Base-by-base conservation (phyloP, 2,113 vertebrate genomes). In the Microtus richardsoni region DNA sequence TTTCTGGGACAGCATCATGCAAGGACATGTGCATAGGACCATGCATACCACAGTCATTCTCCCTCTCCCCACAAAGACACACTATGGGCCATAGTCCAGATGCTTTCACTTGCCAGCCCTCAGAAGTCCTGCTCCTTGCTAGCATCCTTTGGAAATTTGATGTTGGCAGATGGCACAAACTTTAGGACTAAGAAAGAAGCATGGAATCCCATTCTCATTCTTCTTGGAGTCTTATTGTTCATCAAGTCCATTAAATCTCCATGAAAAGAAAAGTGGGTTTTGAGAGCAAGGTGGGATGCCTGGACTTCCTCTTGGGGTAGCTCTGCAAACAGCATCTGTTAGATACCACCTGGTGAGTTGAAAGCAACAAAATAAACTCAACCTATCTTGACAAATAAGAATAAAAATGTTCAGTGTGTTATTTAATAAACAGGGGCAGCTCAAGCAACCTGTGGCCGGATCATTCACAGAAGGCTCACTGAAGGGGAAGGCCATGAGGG, bases 321-420 rank as follows among this genome's bases (percentile, higher is more conserved):
- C 36, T 86, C 49, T 19, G 0, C 16, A n/a, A 10, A 3, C 33
- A 71, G 44, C 84, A 75, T 82, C n/a, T 86, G 2, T 85, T 80
- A 84, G 17, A 33, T 68, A 78, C 47, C 52, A 82, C 30, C 54
- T 70, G 33, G 36, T 78, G 28, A 22, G 12, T 85, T 39, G 4
- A 41, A 82, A 91, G 33, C 39, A 96, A 80, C 36, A 68, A 84
- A 91, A 71, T 90, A 47, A 83, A 66, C 7, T 86, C 70, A 77
- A 12, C n/a, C 5, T 89, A 89, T 88, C 33, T 91, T 79, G 70
- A 60, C 84, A 52, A 49, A 73, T 74, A 49, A 71, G 52, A 70
- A 77, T 62, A 88, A 95, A 70, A 14, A 66, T 36, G 86, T 60
- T 54, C 39, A 66, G 28, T 66, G 22, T 52, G 74, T 74, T 36